Conservation (phyloP, 2,797 vertebrate genomes). For the Naso thynnoides region DNA sequence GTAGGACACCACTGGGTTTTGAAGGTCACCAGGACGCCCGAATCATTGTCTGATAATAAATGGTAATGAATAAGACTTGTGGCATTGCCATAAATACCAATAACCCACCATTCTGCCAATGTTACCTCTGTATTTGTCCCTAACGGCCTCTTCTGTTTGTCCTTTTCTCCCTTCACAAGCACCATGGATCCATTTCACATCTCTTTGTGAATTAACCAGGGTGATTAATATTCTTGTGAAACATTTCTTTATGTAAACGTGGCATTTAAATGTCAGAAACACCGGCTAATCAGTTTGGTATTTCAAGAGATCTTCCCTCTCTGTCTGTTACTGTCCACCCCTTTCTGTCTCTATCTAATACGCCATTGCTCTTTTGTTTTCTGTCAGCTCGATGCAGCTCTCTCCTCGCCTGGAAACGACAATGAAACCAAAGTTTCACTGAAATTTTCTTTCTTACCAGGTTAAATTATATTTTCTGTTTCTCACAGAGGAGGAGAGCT, state of each 20-base stretch:
- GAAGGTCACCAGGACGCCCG: conserved; percentile 13
- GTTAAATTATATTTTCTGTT: background rate
- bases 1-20: conserved; percentile 4
- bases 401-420: conserved; percentile 26
- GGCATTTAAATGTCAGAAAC: conserved; percentile 84
- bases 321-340: conserved; percentile 64
- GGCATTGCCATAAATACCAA: conserved; percentile 18
- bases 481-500: background rate
- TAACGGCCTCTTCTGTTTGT: conserved; percentile 2
- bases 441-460: conserved; percentile 8
- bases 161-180: conserved; percentile 17
- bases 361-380: conserved; percentile 59
- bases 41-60: background rate
- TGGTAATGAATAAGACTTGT: background rate
- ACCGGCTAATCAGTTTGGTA: conserved; percentile 78
- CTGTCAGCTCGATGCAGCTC: conserved; percentile 36
- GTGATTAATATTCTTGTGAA: conserved; percentile 78
- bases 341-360: conserved; percentile 58
- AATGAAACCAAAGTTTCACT: conserved; percentile 8
- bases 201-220: conserved; percentile 62
- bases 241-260: conserved; percentile 80
- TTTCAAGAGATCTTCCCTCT: conserved; percentile 71
- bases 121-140: conserved; percentile 8
- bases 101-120: background rate
- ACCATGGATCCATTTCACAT: conserved; percentile 49